These are phyloP conservation scores for Bubalus kerabau DNA, from an alignment of 2,113 vertebrate genomes.

Conservation along the genomic window DNA sequence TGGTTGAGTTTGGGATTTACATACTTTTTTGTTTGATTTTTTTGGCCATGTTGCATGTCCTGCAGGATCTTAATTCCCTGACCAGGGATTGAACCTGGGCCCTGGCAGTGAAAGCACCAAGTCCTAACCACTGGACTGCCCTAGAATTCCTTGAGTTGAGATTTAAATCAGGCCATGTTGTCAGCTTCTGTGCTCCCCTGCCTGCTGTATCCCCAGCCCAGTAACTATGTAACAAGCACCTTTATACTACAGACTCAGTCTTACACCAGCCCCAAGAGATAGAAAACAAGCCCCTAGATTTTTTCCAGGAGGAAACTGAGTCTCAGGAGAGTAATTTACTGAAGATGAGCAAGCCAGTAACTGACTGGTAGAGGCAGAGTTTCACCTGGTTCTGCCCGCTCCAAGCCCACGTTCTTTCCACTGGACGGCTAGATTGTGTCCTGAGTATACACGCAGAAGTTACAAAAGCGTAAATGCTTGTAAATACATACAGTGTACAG, in stretches of 20 bases:
- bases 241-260: background rate
- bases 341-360: too few relatives aligned
- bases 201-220: accelerated
- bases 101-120: background rate
- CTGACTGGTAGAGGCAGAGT: background rate
- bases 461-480: background rate
- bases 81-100: background rate
- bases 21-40: background rate
- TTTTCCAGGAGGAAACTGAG: background rate
- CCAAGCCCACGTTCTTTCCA: background rate
- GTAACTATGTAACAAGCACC: background rate
- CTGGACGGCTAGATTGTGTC: background rate
- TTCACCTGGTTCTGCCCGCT: background rate
- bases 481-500: background rate
- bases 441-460: background rate
- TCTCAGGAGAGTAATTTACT: background rate
- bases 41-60: background rate
- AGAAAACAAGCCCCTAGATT: background rate
- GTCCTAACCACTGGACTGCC: background rate
- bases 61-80: background rate
- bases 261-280: background rate
- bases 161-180: background rate
- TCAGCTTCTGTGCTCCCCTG: background rate
- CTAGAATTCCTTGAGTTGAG: background rate
- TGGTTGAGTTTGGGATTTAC: background rate